Conservation (phyloP, 1,140 invertebrate genomes). For the Riptortus pedestris region DNA sequence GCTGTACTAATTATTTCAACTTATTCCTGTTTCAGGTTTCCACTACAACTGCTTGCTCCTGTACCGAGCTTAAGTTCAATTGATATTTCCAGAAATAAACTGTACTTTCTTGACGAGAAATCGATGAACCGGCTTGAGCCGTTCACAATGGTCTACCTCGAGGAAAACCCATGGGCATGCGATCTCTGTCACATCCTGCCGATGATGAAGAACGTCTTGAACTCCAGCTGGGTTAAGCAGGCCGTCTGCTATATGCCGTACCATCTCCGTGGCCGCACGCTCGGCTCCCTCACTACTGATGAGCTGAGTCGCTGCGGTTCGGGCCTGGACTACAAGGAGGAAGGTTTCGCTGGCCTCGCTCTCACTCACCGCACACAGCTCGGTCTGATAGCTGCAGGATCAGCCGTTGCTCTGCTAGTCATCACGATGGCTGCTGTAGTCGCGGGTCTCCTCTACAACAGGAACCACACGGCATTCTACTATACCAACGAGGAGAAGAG, state of each 20-base stretch:
- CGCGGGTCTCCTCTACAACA: constrained; percentile 45
- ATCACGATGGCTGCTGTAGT: constrained; percentile 42
- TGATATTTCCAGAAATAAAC: constrained; percentile 51
- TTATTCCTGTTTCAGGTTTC: constrained; percentile 41
- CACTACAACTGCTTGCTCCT: constrained; percentile 43
- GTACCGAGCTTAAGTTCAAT: constrained; percentile 45
- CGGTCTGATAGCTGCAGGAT: constrained; percentile 45
- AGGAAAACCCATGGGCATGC: constrained; percentile 56
- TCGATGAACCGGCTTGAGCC: constrained; percentile 44
- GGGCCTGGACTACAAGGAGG: constrained; percentile 33
- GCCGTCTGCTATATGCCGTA: constrained; percentile 42
- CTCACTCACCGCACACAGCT: constrained; percentile 43
- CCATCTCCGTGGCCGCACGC: constrained; percentile 39
- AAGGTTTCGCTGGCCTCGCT: constrained; percentile 33
- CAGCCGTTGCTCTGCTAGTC: constrained; percentile 42
- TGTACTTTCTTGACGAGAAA: constrained; percentile 46
- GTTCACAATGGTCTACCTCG: constrained; percentile 41
- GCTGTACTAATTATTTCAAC: too few relatives aligned
- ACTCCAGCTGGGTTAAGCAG: constrained; percentile 40
- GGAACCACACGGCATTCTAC: constrained; percentile 54
- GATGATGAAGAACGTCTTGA: constrained; percentile 42
- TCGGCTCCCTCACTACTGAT: constrained; percentile 40
- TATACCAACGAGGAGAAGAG: constrained; percentile 48
- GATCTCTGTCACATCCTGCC: constrained; percentile 50
- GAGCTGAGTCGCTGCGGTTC: constrained; percentile 43